Base-by-base conservation (phyloP, 1,140 invertebrate genomes). In the Steinernema khuongi region DNA sequence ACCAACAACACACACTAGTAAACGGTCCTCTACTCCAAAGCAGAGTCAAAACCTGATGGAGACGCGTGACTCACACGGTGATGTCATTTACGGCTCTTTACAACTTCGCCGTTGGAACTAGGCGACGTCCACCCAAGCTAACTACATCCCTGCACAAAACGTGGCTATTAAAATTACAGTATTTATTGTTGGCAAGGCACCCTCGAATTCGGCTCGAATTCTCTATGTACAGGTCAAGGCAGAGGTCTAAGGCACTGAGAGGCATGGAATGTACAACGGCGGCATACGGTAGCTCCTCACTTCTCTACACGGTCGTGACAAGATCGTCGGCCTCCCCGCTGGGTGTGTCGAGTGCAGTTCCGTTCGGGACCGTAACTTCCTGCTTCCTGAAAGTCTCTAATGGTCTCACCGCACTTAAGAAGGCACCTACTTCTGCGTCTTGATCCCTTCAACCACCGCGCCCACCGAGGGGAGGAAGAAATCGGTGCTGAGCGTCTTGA, bases 391-490 rank as follows among this genome's bases (percentile, higher is more conserved):
- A 60, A 60, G 26, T 60, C 50, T 60, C 50, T 22, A 22, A 60
- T 60, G 4, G 4, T 22, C 14, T 26, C 14, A 17, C 50, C 50
- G 14, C 7, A 41, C 36, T 41, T 26, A n/a, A n/a, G n/a, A n/a
- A n/a, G 14, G 7, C 50, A n/a, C 50, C 19, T 17, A 60, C 50
- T 26, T 60, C 50, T 60, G 50, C 50, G 26, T 7, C 19, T 60
- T 60, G 50, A 60, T 60, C 26, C 50, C 68, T 14, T 33, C 41
- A 18, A 74, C 67, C 31, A 70, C 72, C 19, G 30, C 72, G 29
- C 71, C 43, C 1, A 74, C 71, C 70, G 72, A 36, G 2, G 72
- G 72, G 26, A 72, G 73, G 41, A 74, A 74, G n/a, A 50, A 30
- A 17, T 74, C 68, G 71, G 31, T 74, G 22, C 7, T 14, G 11